Evolutionary conservation across 2,113 vertebrate genomes (phyloP), one percentile per base, ranked within the genome.

Genomic region (Cryptomyrus ogoouensis): DNA sequence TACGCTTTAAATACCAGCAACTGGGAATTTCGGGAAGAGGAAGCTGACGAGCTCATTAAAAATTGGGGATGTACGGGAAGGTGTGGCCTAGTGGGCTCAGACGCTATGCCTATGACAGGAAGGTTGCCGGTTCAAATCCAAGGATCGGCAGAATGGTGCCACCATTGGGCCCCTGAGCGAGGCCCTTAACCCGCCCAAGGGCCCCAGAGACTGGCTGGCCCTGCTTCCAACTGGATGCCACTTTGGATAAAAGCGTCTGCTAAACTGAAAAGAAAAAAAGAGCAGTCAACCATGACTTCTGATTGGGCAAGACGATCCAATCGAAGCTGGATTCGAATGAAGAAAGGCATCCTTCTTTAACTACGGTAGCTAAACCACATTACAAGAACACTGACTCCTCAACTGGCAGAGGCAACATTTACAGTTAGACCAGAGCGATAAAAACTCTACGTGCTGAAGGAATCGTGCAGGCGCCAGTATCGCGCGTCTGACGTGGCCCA

Each of bases 401-500:
- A 85, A 39, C 42, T 39, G n/a, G 27, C 27, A 53, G n/a, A 39
- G 86, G 31, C 50, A 19, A 87, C 85, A 53, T 49, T 42, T 39
- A 87, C 50, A 87, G 42, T 92, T 89, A 93, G 92, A 93, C 92
- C 93, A 93, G 91, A 94, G 91, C 92, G 92, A 91, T 92, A 90
- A 49, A 92, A 49, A 92, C 42, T 88, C 27, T 50, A 31, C 3
- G 46, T 53, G 21, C n/a, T 8, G 49, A 87, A 21, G 15, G 35
- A 47, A 52, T 15, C 42, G 12, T 77, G 42, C 44, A 89, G n/a
- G n/a, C 1, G 49, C 56, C 21, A 13, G 24, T 56, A 53, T n/a
- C 47, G 3, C 5, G 0, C 96, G 94, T 97, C 97, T 97, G 97
- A 97, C 97, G 97, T 98, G 96, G 96, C 96, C 97, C 97, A 96